Conservation (phyloP, 2,888 invertebrate species). For the Thymelicus acteon region DNA sequence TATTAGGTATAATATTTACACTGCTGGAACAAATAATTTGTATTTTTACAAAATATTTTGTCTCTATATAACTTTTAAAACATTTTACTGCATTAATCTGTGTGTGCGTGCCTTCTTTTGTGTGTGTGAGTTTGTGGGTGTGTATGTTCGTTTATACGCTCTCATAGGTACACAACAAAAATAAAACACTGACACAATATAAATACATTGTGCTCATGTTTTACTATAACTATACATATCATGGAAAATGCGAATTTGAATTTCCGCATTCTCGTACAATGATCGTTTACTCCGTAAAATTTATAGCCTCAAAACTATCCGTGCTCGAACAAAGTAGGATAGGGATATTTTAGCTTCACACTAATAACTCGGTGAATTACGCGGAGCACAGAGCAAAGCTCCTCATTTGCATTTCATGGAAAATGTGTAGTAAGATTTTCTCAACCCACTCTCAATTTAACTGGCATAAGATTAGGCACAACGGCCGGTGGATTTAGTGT, state of each 20-base stretch:
- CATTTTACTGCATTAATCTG: too few species aligned
- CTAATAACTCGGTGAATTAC: conserved; percentile 22
- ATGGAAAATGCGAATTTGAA: neutral
- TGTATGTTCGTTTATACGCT: too few species aligned
- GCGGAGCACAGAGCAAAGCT: conserved; percentile 12
- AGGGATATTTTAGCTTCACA: conserved; percentile 7
- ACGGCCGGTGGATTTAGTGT: neutral
- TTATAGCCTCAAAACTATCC: conserved; percentile 6
- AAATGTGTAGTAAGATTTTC: conserved; percentile 15
- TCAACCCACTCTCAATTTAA: conserved; percentile 11
- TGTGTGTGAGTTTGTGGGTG: too few species aligned
- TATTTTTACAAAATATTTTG: too few species aligned
- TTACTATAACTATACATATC: neutral
- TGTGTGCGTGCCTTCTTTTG: too few species aligned
- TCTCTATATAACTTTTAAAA: too few species aligned
- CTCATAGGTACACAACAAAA: too few species aligned
- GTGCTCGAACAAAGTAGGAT: neutral
- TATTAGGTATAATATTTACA: too few species aligned
- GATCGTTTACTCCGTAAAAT: conserved; percentile 1
- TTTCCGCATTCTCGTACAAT: neutral
- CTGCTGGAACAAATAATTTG: too few species aligned
- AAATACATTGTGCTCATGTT: too few species aligned
- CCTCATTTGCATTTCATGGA: conserved; percentile 23
- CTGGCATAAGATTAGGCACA: neutral
- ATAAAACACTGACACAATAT: too few species aligned